These are phyloP conservation scores for Cololabis saira DNA, from an alignment of 2,113 vertebrate genomes.

Conservation along the genomic window DNA sequence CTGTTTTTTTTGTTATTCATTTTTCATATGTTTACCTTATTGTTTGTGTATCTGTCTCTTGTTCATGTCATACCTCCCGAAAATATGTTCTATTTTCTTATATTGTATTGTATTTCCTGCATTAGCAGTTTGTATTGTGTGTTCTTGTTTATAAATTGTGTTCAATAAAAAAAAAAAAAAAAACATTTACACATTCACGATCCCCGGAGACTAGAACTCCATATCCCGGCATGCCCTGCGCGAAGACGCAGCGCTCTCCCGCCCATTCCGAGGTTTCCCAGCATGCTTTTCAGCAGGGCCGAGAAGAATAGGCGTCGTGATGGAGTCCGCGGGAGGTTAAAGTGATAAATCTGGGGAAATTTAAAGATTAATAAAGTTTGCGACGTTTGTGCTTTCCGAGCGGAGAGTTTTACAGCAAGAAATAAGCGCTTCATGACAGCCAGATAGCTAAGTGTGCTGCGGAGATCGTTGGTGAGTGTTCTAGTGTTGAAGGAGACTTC, in stretches of 20 bases:
- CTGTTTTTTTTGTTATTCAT: too few relatives aligned
- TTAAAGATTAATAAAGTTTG: slow-evolving; percentile 18
- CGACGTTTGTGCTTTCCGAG: slow-evolving; percentile 20
- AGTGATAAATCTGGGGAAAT: slow-evolving; percentile 7
- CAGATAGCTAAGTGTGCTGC: slow-evolving; percentile 42
- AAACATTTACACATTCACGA: too few relatives aligned
- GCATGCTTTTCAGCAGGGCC: slow-evolving; percentile 40
- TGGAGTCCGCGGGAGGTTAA: slow-evolving; percentile 63
- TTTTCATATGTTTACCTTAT: too few relatives aligned
- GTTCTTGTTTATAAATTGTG: too few relatives aligned
- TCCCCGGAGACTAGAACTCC: neutral
- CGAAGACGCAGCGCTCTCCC: slow-evolving; percentile 9
- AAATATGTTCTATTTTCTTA: too few relatives aligned
- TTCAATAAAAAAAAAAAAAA: too few relatives aligned
- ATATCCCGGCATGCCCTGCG: slow-evolving; percentile 2
- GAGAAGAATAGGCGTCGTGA: slow-evolving; percentile 57
- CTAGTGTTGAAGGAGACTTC: slow-evolving; percentile 30
- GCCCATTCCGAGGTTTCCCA: slow-evolving; percentile 46
- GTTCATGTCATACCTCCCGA: too few relatives aligned
- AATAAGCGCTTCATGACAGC: slow-evolving; percentile 20
- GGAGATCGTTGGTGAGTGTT: slow-evolving; percentile 68
- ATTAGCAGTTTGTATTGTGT: too few relatives aligned
- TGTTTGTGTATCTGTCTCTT: too few relatives aligned
- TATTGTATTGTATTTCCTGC: too few relatives aligned
- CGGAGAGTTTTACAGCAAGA: slow-evolving; percentile 15